Percentiles rank a stretch among this genome's conserved stretches.
Conservation (phyloP, 1,140 invertebrate species). For the Drosophila pachea region DNA sequence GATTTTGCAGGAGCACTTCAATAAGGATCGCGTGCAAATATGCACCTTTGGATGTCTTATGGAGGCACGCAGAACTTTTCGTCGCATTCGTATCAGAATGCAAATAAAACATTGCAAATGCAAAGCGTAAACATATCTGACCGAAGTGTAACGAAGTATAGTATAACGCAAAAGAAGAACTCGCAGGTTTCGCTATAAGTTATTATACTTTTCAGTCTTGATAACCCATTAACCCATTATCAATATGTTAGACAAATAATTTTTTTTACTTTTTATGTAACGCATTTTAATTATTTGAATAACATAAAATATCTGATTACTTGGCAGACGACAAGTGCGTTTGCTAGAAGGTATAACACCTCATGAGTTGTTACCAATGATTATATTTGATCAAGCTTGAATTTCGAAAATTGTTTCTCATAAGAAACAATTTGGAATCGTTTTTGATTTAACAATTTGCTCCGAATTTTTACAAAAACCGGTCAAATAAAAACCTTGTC, state of each 20-base stretch:
- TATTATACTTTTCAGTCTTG: no score
- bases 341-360: no score
- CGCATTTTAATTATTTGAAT: no score
- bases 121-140: constrained; percentile 22
- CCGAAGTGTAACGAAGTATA: not conserved
- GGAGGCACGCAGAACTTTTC: constrained; percentile 55
- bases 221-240: constrained; percentile 4
- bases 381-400: constrained; percentile 52
- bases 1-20: constrained; percentile 55
- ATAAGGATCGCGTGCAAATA: constrained; percentile 73
- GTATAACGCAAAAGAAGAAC: not conserved
- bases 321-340: no score
- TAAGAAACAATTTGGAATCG: constrained; percentile 57
- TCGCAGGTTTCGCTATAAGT: no score
- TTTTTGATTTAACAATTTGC: constrained; percentile 55
- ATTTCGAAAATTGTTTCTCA: constrained; percentile 41
- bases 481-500: constrained; percentile 40
- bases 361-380: no score
- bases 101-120: constrained; percentile 77
- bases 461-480: constrained; percentile 64
- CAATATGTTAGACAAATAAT: no score
- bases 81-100: constrained; percentile 71
- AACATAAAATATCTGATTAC: no score
- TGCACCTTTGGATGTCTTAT: constrained; percentile 64
- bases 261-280: no score